Conservation (phyloP, 2,888 invertebrate genomes). For the Aspidapion aeneum region DNA sequence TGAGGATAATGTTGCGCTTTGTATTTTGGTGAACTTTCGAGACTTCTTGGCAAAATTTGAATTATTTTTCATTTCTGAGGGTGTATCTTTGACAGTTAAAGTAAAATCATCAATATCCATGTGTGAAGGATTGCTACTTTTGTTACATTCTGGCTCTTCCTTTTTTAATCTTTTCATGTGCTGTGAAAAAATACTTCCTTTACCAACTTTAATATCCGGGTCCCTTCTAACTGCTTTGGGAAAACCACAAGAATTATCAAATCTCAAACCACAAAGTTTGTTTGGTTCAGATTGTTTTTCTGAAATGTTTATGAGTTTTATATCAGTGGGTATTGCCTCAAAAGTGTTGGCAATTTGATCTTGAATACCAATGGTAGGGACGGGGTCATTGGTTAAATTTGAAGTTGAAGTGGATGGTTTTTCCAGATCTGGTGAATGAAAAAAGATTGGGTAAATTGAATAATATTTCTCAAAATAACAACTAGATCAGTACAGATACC, state of each 20-base stretch:
- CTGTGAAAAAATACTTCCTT: conserved; percentile 53
- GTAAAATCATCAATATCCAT: conserved; percentile 29
- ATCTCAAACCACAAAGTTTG: conserved; percentile 28
- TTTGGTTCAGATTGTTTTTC: conserved; percentile 47
- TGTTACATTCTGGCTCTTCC: conserved; percentile 16
- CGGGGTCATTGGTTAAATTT: background rate
- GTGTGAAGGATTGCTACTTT: conserved; percentile 5
- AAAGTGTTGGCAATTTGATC: conserved; percentile 43
- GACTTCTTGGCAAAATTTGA: conserved; percentile 38
- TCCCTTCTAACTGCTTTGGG: conserved; percentile 51
- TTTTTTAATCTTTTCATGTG: conserved; percentile 46
- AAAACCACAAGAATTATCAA: conserved; percentile 46
- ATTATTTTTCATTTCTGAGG: conserved; percentile 38
- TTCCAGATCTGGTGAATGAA: too few relatives aligned
- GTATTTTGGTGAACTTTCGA: background rate
- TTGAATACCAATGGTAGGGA: conserved; percentile 27
- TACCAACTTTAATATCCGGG: conserved; percentile 37
- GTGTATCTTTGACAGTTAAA: conserved; percentile 38
- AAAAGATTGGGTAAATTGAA: too few relatives aligned
- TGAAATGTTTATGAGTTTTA: conserved; percentile 55
- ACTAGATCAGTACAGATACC: too few relatives aligned
- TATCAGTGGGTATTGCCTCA: conserved; percentile 48
- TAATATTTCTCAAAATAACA: too few relatives aligned
- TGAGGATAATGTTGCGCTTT: conserved; percentile 41
- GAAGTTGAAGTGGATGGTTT: too few relatives aligned